Evolutionary conservation across 2,888 invertebrate genomes (phyloP), one percentile per base, ranked within the genome.

Genomic region (Tyria jacobaeae): DNA sequence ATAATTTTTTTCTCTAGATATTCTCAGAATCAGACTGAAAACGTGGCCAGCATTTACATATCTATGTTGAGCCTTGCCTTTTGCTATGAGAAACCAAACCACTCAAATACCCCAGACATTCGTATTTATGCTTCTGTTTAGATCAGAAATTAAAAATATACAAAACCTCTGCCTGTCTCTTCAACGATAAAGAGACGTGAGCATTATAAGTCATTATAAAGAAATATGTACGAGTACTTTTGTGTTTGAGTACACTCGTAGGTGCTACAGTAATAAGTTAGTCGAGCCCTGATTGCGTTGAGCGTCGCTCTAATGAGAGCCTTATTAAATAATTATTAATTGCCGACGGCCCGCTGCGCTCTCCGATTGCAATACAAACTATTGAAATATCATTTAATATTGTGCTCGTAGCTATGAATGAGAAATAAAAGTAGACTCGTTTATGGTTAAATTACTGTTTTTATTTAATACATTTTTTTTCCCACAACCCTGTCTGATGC

Each of bases 321-420:
- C 86, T 87, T 83, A 89, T 89, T 89, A 88, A 87, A 86, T 80
- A 87, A 88, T 88, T 87, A 89, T 87, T 85, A 86, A 88, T 86
- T 75, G 85, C 80, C 61, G 82, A 70, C 82, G 78, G 74, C 89
- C 88, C 82, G 88, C 89, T 83, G 88, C 57, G 89, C 72, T 55
- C 68, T 68, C 69, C 82, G 76, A 85, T 84, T 82, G 80, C 83
- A 79, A 80, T 81, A 76, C 76, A 69, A 73, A 64, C 73, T 70
- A 76, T 77, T 83, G 81, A 82, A 80, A 76, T 81, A 84, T 84
- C 82, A 82, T 76, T 82, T 73, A 68, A 67, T 37, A 71, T 62
- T 66, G 60, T 64, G 57, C 34, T 65, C 69, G 55, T 59, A 52
- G 44, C n/a, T 35, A 51, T 24, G 52, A 37, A 34, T 59, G 21